Conservation (phyloP, 2,888 invertebrate genomes). For the Rotaria magnacalcarata region DNA sequence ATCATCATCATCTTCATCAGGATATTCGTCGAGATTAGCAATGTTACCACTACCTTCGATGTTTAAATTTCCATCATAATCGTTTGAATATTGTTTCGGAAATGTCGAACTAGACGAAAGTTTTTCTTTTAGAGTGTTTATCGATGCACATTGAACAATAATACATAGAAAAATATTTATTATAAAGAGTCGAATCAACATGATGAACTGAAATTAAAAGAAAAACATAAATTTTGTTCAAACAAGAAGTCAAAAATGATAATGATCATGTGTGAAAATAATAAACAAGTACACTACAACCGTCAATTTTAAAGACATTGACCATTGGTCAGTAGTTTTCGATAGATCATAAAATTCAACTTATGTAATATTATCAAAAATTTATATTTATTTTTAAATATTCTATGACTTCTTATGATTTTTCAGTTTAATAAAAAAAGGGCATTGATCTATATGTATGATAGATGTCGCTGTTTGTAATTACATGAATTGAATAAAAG, state of each 20-base stretch:
- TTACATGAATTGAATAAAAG: no score
- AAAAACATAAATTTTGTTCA: not conserved
- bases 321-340: not conserved
- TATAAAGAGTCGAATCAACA: not conserved
- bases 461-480: no score
- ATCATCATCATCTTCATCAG: not conserved
- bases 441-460: no score
- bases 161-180: not conserved
- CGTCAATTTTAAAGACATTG: not conserved
- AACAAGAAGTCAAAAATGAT: not conserved
- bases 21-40: not conserved
- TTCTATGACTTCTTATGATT: no score
- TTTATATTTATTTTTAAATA: no score
- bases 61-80: not conserved
- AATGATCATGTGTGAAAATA: constrained; percentile 1
- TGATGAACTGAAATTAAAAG: not conserved
- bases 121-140: not conserved
- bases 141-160: not conserved
- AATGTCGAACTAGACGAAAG: not conserved
- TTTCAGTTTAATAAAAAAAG: no score
- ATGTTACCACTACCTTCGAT: not conserved
- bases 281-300: not conserved
- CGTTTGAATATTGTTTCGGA: not conserved
- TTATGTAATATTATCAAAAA: not conserved
- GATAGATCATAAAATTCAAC: not conserved